Conservation (phyloP, 2,888 invertebrate genomes). For the Dynastes hyllus region DNA sequence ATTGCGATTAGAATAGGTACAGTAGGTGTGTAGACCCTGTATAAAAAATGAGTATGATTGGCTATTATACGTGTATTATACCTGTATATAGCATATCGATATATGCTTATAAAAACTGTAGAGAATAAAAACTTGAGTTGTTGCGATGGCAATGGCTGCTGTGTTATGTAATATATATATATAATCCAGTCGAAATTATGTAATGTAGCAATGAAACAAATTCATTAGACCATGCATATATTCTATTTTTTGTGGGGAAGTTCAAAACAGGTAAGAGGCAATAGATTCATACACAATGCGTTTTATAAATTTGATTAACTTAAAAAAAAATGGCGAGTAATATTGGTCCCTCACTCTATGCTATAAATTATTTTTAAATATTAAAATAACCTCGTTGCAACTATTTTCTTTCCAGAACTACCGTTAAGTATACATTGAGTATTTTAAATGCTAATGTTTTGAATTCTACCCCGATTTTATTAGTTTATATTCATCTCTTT, state of each 20-base stretch:
- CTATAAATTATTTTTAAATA: slow-evolving; percentile 12
- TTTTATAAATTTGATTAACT: slow-evolving; percentile 10
- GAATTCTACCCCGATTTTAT: too few species aligned
- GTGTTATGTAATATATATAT: slow-evolving; percentile 50
- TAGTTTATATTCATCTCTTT: too few species aligned
- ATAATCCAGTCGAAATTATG: slow-evolving; percentile 47
- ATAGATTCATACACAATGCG: neutral
- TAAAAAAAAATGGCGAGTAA: slow-evolving; percentile 19
- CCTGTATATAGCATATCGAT: slow-evolving; percentile 48
- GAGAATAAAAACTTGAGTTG: slow-evolving; percentile 45
- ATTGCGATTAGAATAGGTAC: slow-evolving; percentile 39
- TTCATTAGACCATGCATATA: slow-evolving; percentile 5
- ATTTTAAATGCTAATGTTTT: too few species aligned
- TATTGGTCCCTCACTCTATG: slow-evolving; percentile 29
- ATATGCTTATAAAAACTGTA: slow-evolving; percentile 50
- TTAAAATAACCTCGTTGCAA: neutral
- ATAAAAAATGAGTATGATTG: slow-evolving; percentile 49
- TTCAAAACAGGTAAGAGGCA: too few species aligned
- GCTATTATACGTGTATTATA: slow-evolving; percentile 42
- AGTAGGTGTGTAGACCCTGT: slow-evolving; percentile 65
- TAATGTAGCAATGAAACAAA: slow-evolving; percentile 5
- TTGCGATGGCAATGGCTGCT: slow-evolving; percentile 23
- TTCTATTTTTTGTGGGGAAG: neutral
- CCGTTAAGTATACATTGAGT: too few species aligned
- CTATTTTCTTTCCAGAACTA: neutral